Evolutionary conservation across 2,113 vertebrate species (phyloP).

Genomic region (Struthidea cinerea): DNA sequence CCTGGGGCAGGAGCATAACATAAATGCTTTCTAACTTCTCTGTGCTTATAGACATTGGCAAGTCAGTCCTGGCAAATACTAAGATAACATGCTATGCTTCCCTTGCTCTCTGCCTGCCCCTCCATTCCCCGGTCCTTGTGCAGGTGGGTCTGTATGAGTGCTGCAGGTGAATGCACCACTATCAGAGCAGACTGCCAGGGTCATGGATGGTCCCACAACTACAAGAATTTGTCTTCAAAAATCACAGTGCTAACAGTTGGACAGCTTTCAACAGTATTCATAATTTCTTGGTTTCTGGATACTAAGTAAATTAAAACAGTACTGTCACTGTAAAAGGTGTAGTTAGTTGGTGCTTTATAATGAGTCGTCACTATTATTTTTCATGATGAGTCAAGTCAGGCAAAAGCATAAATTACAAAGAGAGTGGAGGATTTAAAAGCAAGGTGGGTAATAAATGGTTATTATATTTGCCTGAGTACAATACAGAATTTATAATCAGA

Average conservation of each 20-base stretch:
- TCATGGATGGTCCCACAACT: background rate
- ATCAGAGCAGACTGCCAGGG: background rate
- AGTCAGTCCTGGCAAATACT: background rate
- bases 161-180: fast-evolving
- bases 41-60: fast-evolving
- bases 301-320: background rate
- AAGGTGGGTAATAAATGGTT: background rate
- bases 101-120: background rate
- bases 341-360: background rate
- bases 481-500: constrained; percentile 48
- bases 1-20: background rate
- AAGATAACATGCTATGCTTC: background rate
- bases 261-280: background rate
- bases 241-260: background rate
- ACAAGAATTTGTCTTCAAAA: background rate
- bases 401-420: background rate
- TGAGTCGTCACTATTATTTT: background rate
- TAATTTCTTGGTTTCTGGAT: background rate
- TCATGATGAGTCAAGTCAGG: background rate
- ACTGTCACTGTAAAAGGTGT: background rate
- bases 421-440: background rate
- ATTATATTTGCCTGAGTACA: constrained; percentile 9
- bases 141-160: background rate
- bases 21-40: background rate
- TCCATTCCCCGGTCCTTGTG: background rate